Evolutionary conservation across 2,113 vertebrate species (phyloP).

Genomic region (Lycaon pictus): DNA sequence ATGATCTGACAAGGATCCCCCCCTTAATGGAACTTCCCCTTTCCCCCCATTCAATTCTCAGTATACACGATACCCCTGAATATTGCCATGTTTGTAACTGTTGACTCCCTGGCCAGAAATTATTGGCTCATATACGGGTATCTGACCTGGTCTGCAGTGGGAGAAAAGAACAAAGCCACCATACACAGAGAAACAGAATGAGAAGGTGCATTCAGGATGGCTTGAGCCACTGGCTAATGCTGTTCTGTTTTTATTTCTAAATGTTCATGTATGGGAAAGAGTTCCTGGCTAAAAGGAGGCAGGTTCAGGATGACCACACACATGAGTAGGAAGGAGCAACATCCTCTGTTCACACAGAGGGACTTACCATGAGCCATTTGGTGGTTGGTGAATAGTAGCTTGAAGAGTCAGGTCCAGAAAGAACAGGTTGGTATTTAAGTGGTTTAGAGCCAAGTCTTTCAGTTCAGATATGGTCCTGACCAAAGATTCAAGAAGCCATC

Average conservation of each 20-base stretch:
- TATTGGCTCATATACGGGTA: background rate
- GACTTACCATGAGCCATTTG: background rate
- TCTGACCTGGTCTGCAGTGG: background rate
- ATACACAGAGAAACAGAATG: background rate
- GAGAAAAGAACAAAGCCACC: background rate
- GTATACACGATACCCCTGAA: background rate
- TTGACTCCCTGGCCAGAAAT: background rate
- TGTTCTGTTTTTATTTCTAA: background rate
- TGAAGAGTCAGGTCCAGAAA: background rate
- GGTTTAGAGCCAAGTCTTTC: background rate
- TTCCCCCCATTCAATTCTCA: background rate
- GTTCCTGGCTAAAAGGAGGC: background rate
- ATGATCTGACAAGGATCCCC: background rate
- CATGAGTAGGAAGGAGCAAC: background rate
- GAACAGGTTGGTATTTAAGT: background rate
- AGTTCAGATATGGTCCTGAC: background rate
- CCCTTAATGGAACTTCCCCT: background rate
- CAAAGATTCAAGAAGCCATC: background rate
- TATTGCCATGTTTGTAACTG: background rate
- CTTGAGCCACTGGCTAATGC: background rate
- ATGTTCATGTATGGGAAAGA: background rate
- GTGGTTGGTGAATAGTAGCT: background rate
- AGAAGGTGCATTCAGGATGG: background rate
- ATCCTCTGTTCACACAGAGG: background rate
- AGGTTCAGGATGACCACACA: background rate